Evolutionary conservation across 2,113 vertebrate species (phyloP).

Genomic region (Puffinus mauretanicus): DNA sequence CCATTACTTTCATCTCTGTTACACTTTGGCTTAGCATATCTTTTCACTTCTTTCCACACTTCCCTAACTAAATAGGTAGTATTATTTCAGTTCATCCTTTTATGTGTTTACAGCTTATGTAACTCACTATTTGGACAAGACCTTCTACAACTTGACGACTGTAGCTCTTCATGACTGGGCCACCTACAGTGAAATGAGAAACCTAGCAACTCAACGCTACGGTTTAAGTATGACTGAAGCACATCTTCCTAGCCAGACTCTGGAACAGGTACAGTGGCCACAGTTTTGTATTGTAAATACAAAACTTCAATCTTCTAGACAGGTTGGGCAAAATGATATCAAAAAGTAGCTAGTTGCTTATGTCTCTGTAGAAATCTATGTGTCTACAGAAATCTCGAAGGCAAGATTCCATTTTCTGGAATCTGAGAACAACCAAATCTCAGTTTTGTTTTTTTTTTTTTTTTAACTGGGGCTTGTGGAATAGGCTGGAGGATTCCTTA

Average conservation of each 20-base stretch:
- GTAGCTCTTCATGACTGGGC: conserved; percentile 99
- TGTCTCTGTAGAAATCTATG: not conserved
- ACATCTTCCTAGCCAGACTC: conserved; percentile 96
- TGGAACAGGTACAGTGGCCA: conserved; percentile 88
- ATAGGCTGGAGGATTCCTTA: not conserved
- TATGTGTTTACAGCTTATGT: conserved; percentile 82
- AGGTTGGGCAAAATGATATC: not conserved
- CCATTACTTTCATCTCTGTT: not conserved
- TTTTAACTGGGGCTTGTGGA: not conserved
- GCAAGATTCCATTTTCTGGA: not conserved
- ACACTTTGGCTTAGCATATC: not conserved
- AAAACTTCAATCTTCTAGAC: not conserved
- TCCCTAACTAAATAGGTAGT: not conserved
- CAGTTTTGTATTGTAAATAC: not conserved
- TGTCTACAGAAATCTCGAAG: not conserved
- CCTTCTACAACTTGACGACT: conserved; percentile 97
- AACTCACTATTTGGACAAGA: conserved; percentile 98
- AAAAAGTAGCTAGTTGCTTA: not conserved
- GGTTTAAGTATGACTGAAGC: conserved; percentile 95
- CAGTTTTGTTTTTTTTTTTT: not conserved
- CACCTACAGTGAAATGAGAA: conserved; percentile 99
- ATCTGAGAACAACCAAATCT: not conserved
- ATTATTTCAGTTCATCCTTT: not conserved
- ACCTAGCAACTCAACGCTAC: conserved; percentile 93
- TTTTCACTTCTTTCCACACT: not conserved